Evolutionary conservation across 2,113 vertebrate species (phyloP), one percentile per base, ranked within the genome.

Genomic region (Herpailurus yagouaroundi): DNA sequence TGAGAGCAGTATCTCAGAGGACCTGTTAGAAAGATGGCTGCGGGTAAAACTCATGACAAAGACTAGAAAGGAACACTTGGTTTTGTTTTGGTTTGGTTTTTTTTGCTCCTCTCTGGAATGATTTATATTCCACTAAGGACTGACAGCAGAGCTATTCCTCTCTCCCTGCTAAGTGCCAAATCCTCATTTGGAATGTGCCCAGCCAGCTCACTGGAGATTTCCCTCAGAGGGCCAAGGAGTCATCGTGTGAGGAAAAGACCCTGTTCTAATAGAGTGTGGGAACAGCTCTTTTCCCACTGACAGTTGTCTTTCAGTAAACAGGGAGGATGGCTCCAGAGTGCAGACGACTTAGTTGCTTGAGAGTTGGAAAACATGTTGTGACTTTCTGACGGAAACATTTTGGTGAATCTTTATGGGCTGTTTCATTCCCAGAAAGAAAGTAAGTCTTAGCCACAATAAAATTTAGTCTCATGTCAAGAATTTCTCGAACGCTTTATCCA

Each of bases 41-140:
- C 52, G 23, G 63, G 13, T 60, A 91, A 94, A 50, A 93, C 36
- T 95, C 38, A 91, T 15, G 66, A 90, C 79, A 94, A 98, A 95
- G 69, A 83, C 36, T 60, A 86, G 16, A 38, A 92, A 83, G 27
- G 10, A 55, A 64, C 33, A 45, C 5, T 57, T 45, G 76, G 19
- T 27, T 55, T 36, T 45, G 45, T 45, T 45, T 45, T 45, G 41
- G 7, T 45, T 45, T 45, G 45, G 45, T 76, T 36, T 11, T 50
- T 50, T 86, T 29, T 80, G 25, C 41, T 83, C 50, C 29, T 92
- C 82, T 91, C 68, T 93, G 64, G 57, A 52, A 85, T 94, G 68
- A 91, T 93, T 89, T 95, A 27, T 63, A 57, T 73, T 96, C 93
- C 77, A 76, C 82, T 87, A 69, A 90, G 64, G 77, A 71, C 38